Base-by-base conservation (phyloP, 2,113 vertebrate species). In the Pseudonaja textilis region DNA sequence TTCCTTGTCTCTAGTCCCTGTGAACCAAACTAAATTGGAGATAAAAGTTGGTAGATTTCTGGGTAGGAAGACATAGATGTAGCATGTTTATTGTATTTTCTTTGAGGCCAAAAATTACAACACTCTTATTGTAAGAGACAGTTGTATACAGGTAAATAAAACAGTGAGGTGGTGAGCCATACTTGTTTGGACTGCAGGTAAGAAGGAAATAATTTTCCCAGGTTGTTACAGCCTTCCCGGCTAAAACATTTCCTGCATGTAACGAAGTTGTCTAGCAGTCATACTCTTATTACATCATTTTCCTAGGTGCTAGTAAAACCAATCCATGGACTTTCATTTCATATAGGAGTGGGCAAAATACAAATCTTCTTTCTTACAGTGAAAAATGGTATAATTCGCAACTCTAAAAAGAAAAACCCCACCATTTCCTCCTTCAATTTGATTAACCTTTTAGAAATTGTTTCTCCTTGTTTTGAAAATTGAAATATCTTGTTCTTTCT, bases 391-490 rank as follows among this genome's bases (percentile, higher is more conserved):
- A 18, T 6, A 61, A 45, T 69, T 59, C 12, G 0, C 25, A 64
- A 39, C 61, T 4, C 55, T 56, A 25, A 10, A 25, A 81, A 74
- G n/a, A 39, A n/a, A 12, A 34, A 47, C 1, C 25, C 56, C 7
- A 50, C 39, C 85, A 69, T 23, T 87, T 45, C 61, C 18, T 1
- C 56, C 50, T 20, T 74, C 14, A 12, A 1, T 55, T 88, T 74
- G n/a, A 22, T 55, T 74, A 92, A 22, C 26, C 14, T 50, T 59
- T 47, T 59, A 22, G 2, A 22, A 12, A 95, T 88, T 56, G 90
- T 91, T 89, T 87, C 12, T 18, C 52, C 95, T 94, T 96, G 45
- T 61, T 94, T 90, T 94, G 10, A 34, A 42, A 39, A 54, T 10
- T 93, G 14, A 88, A 54, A 26, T 52, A 81, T 9, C 3, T 88